Base-by-base conservation (phyloP, 2,888 invertebrate genomes). In the Automeris io region DNA sequence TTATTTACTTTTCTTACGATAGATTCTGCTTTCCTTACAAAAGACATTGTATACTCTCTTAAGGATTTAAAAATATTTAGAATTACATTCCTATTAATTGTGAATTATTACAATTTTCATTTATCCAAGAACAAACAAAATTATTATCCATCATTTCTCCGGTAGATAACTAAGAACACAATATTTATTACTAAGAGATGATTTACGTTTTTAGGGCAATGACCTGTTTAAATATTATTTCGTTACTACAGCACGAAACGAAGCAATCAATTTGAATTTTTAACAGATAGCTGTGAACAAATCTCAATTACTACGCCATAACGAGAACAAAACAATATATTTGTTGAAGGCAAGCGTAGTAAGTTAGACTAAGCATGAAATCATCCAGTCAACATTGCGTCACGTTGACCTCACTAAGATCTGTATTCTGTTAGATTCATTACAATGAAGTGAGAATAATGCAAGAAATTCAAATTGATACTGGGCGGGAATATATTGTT, bases 341-440 rank as follows among this genome's bases (percentile, higher is more conserved):
- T 11, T 19, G 9, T 21, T 16, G 40, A 40, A 40, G 36, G 33
- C 21, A 21, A 39, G 31, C 21, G 23, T 6, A 13, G 9, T 33
- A 33, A 34, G 8, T 23, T 34, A 23, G 36, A n/a, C 46, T 57
- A 52, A 51, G 56, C 57, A 65, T 74, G 69, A 74, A 75, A 67
- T 77, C 74, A 77, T 72, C 68, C 56, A 54, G 42, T 38, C 43
- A 21, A 32, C 23, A 12, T 40, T 75, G 63, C 77, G 71, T 73
- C 75, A 78, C 51, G 62, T 58, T 57, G 68, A 54, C 77, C 77
- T 76, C 64, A 73, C 43, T 38, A 45, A 39, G 46, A 57, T 59
- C 51, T 61, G 47, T 46, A 50, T n/a, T n/a, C 46, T 46, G 49
- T 43, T 43, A 51, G 40, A 44, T 51, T 49, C 37, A 43, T 46